phyloP scores from a whole-genome alignment of 1,140 invertebrate genomes.

The Portunus trituberculatus region DNA sequence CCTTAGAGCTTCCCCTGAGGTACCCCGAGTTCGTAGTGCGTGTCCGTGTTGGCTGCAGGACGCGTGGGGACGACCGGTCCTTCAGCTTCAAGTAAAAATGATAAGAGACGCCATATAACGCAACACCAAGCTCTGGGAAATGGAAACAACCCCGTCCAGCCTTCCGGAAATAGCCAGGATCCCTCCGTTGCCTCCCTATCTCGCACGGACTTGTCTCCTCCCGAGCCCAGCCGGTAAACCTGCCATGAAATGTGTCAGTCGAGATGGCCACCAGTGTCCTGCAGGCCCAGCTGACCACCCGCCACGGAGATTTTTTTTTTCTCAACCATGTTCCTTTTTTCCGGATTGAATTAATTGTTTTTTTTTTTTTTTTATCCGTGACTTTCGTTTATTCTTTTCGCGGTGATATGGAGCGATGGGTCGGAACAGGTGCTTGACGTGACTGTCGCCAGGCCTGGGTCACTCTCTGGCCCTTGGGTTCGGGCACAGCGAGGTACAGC shows the following conservation, averaged over 20 bases:
- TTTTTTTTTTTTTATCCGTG: conserved; percentile 23
- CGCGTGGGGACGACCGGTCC: neutral
- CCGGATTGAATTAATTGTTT: conserved; percentile 52
- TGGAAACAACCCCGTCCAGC: conserved; percentile 6
- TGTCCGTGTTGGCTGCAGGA: no score
- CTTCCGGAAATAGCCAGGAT: conserved; percentile 5
- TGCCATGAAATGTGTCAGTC: conserved; percentile 54
- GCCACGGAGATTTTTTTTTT: conserved; percentile 34
- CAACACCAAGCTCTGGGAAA: conserved; percentile 12
- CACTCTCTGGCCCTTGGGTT: neutral
- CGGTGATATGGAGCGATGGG: conserved; percentile 20
- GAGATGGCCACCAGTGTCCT: conserved; percentile 51
- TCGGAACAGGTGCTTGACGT: conserved; percentile 8
- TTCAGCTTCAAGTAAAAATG: conserved; percentile 23
- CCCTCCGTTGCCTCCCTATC: conserved; percentile 7
- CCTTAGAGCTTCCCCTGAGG: no score
- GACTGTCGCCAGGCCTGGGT: neutral
- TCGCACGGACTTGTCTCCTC: neutral
- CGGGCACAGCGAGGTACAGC: neutral
- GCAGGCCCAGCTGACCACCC: conserved; percentile 5
- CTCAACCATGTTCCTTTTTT: conserved; percentile 45
- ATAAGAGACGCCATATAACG: conserved; percentile 3
- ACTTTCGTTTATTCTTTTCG: conserved; percentile 50
- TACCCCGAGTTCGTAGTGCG: neutral
- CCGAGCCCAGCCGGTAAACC: conserved; percentile 33